Base-by-base conservation (phyloP, 2,797 vertebrate species). In the Syndactyla subalaris region DNA sequence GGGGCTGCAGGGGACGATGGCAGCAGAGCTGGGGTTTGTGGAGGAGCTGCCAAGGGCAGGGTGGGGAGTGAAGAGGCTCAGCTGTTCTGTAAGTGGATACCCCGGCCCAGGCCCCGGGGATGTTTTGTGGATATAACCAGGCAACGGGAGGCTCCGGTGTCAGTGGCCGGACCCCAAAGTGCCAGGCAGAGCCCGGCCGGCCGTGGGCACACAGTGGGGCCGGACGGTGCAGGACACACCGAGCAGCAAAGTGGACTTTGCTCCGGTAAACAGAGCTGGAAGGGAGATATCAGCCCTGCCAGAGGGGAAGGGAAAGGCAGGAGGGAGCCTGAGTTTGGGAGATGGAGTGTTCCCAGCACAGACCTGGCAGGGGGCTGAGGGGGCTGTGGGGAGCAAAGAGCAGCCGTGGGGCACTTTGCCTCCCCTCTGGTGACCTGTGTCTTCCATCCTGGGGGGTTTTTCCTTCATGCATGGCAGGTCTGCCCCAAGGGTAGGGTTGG, bases 81-180 rank as follows among this genome's bases (percentile, higher is more conserved):
- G 92, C 93, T 61, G 97, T 95, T 96, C 49, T 3, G 92, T 79
- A 91, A 95, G 76, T 6, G 62, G 85, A 94, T 94, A 34, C 90
- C 88, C 87, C 22, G 3, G 72, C 6, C 78, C 79, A 20, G 72
- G 54, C 55, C 91, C 55, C n/a, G 61, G 86, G 79, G 88, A 57
- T 96, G 92, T 95, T 96, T 97, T 97, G 96, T 96, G 94, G 93
- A 68, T 45, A 96, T 78, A 92, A 83, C 98, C 95, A 96, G 55
- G 97, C 97, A 97, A 98, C 97, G 3, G 62, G 5, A 19, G 21
- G 90, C 88, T 59, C 83, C n/a, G 75, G 51, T 76, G 73, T 89
- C 83, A 32, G 36, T 29, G 6, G 43, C 71, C 34, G 65, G 81
- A 80, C 58, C 85, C 88, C 29, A 27, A 5, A 0, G 45, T 9